Evolutionary conservation across 1,140 invertebrate genomes (phyloP).

Genomic region (Eubasilissa regina): DNA sequence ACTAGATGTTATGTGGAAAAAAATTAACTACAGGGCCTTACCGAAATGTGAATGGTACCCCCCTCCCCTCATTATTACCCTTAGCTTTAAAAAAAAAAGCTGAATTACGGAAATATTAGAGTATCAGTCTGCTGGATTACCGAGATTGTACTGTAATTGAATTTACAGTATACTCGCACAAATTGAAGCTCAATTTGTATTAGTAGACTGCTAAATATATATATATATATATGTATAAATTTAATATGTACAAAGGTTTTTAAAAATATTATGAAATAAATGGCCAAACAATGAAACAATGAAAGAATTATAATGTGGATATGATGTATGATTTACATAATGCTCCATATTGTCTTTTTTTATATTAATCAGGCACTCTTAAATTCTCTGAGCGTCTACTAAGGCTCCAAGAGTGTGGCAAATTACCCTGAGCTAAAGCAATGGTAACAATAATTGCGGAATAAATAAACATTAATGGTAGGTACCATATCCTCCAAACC

Average conservation of each 20-base stretch:
- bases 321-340: conserved; percentile 20
- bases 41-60: too few relatives aligned
- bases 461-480: conserved; percentile 11
- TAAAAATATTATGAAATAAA: not conserved
- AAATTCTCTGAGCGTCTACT: conserved; percentile 12
- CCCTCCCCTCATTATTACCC: too few relatives aligned
- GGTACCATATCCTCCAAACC: not conserved
- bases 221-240: not conserved
- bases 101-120: too few relatives aligned
- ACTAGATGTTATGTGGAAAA: too few relatives aligned
- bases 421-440: not conserved
- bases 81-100: too few relatives aligned
- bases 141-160: too few relatives aligned
- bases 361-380: conserved; percentile 36
- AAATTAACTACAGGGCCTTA: too few relatives aligned
- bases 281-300: conserved; percentile 10
- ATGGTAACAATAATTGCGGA: not conserved
- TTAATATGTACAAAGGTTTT: not conserved
- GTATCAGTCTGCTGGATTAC: too few relatives aligned
- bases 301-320: conserved; percentile 15
- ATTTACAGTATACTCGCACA: too few relatives aligned
- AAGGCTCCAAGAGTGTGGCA: not conserved
- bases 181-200: too few relatives aligned
- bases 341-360: conserved; percentile 38
- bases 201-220: too few relatives aligned